Percentiles rank a stretch among this genome's conserved stretches.
phyloP scores from a whole-genome alignment of 2,888 invertebrate genomes.

The Eristalinus sepulchralis region DNA sequence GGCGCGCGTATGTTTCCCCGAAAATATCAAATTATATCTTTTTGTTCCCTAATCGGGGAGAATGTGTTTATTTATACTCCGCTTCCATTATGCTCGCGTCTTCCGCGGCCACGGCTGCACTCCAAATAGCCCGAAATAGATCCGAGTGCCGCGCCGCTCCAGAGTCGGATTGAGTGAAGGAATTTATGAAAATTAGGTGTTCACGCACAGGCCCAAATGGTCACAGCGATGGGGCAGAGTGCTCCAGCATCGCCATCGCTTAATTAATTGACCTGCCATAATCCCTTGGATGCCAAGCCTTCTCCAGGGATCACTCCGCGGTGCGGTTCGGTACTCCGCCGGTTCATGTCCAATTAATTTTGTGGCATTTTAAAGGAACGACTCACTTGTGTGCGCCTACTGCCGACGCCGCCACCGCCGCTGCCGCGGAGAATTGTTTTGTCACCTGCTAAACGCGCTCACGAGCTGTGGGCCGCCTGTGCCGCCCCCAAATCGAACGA shows the following conservation, averaged over 20 bases:
- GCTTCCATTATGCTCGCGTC: constrained; percentile 62
- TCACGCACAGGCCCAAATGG: constrained; percentile 57
- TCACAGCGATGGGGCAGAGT: constrained; percentile 13
- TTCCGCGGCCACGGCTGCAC: constrained; percentile 4
- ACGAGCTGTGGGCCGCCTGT: neutral
- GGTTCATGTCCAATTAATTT: constrained; percentile 63
- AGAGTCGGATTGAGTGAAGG: constrained; percentile 5
- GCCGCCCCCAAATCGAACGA: constrained; percentile 10
- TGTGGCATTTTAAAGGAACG: constrained; percentile 66
- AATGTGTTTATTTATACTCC: constrained; percentile 65
- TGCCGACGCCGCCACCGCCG: neutral
- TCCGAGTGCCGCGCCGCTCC: neutral
- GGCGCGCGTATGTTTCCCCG: constrained; percentile 40
- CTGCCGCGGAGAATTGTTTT: constrained; percentile 36
- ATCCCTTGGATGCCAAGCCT: constrained; percentile 51
- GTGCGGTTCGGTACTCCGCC: constrained; percentile 1
- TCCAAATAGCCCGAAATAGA: constrained; percentile 47
- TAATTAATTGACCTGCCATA: constrained; percentile 67
- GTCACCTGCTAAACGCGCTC: constrained; percentile 63
- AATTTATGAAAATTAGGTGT: constrained; percentile 63
- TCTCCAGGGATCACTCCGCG: constrained; percentile 21
- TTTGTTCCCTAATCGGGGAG: constrained; percentile 42
- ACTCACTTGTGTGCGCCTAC: constrained; percentile 42
- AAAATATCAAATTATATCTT: constrained; percentile 68
- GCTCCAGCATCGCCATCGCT: constrained; percentile 33